Percentiles rank a stretch among this genome's conserved stretches.
phyloP scores from a whole-genome alignment of 2,113 vertebrate genomes.

The Aepyceros melampus region DNA sequence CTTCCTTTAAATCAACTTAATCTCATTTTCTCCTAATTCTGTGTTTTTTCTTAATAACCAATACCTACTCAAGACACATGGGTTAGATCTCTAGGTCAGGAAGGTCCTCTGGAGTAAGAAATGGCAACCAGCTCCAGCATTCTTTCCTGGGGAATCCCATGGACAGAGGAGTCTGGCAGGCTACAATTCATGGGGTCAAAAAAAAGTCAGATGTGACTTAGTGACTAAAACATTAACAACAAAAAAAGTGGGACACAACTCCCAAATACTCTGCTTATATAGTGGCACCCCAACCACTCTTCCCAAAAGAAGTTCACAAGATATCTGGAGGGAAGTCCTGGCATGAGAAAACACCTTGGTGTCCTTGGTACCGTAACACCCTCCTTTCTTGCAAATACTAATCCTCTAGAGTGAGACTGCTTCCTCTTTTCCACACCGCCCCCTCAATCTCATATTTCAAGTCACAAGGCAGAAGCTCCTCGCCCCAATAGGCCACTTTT shows the following conservation, averaged over 20 bases:
- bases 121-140: background rate
- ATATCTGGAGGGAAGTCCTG: too few species aligned
- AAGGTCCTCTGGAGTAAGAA: background rate
- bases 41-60: slow-evolving; percentile 68
- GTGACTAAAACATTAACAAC: background rate
- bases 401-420: background rate
- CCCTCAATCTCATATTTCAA: background rate
- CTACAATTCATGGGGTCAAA: background rate
- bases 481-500: rapidly evolving
- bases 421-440: background rate
- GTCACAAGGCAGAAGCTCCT: background rate
- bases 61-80: background rate
- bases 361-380: background rate
- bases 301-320: too few species aligned
- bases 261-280: slow-evolving; percentile 60
- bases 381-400: background rate
- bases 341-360: background rate
- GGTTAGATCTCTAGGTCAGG: background rate
- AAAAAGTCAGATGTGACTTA: background rate
- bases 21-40: slow-evolving; percentile 59
- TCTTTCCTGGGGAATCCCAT: background rate
- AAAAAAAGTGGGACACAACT: slow-evolving; percentile 28
- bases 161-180: background rate
- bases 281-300: background rate
- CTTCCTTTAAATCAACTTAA: slow-evolving; percentile 74